Evolutionary conservation across 2,113 vertebrate species (phyloP).

Genomic region (Athene noctua): DNA sequence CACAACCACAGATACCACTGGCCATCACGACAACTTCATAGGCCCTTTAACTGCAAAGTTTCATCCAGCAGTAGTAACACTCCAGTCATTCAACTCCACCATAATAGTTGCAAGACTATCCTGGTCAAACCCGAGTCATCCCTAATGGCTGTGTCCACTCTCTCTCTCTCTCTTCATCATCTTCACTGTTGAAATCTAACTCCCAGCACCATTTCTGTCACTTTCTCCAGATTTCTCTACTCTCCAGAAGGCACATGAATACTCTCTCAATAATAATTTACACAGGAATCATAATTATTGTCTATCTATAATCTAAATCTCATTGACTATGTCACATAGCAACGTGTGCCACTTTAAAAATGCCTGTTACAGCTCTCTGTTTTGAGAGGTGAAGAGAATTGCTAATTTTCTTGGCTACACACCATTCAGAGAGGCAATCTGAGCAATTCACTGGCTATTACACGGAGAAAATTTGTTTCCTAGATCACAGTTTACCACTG

Average conservation of each 20-base stretch:
- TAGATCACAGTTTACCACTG: not conserved
- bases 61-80: not conserved
- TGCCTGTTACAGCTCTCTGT: not conserved
- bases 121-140: not conserved
- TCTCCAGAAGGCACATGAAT: not conserved
- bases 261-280: not conserved
- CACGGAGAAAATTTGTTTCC: not conserved
- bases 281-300: not conserved
- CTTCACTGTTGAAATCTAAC: not conserved
- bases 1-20: not conserved
- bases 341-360: not conserved
- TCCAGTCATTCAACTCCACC: not conserved
- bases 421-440: not conserved
- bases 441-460: not conserved
- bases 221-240: not conserved
- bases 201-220: not conserved
- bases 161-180: not conserved
- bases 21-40: not conserved
- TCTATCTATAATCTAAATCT: not conserved
- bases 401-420: not conserved
- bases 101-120: fast-evolving
- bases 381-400: not conserved
- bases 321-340: not conserved
- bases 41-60: not conserved
- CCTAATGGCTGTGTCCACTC: not conserved